phyloP scores from a whole-genome alignment of 2,888 invertebrate species.

The Teleiodes luculella region DNA sequence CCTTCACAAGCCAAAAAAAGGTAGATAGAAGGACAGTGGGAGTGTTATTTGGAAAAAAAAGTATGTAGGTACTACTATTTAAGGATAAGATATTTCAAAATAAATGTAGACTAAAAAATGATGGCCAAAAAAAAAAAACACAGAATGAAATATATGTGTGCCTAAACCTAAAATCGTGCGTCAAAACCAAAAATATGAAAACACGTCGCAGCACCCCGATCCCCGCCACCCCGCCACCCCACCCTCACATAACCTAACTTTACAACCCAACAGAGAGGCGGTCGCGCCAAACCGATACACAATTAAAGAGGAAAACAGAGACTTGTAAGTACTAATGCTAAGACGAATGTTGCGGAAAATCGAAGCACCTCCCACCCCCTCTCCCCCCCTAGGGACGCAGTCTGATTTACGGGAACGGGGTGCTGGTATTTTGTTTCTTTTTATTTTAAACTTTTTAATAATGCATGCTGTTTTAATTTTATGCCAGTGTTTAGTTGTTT shows the following conservation, averaged over 20 bases:
- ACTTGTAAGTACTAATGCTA: slow-evolving; percentile 71
- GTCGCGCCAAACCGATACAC: slow-evolving; percentile 65
- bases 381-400: slow-evolving; percentile 49
- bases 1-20: no score
- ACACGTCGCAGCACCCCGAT: neutral
- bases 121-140: neutral
- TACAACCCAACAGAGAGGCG: slow-evolving; percentile 27
- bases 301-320: slow-evolving; percentile 74
- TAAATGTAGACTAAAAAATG: neutral
- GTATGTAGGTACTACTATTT: no score
- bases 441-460: slow-evolving; percentile 36
- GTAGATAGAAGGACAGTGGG: no score
- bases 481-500: slow-evolving; percentile 12
- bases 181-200: neutral
- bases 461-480: slow-evolving; percentile 23
- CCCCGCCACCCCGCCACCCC: neutral
- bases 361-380: slow-evolving; percentile 48
- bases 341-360: slow-evolving; percentile 79
- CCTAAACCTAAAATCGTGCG: neutral
- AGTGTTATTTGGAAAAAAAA: no score
- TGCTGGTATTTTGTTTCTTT: slow-evolving; percentile 48
- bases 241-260: slow-evolving; percentile 11
- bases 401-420: slow-evolving; percentile 67
- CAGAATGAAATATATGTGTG: no score
- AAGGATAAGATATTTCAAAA: no score